Percentiles rank a stretch among this genome's conserved stretches.
These are phyloP conservation scores for Cistogaster globosa DNA, from an alignment of 2,888 invertebrate species.

Conservation along the genomic window DNA sequence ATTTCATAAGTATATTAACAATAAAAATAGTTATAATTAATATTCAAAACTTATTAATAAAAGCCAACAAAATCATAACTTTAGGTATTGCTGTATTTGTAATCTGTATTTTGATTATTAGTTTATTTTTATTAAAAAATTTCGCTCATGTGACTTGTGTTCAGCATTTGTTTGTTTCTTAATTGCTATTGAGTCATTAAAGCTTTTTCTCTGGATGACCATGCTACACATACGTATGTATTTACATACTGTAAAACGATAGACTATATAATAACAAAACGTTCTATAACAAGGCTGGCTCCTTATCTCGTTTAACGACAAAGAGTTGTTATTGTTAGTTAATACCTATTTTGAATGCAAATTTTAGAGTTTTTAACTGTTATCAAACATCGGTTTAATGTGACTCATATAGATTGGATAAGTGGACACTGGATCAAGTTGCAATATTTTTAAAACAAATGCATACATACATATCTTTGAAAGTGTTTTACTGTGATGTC, in stretches of 20 bases:
- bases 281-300: background rate
- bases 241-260: background rate
- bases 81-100: background rate
- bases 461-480: no score
- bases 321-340: background rate
- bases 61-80: slow-evolving; percentile 21
- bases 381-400: background rate
- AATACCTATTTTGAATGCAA: background rate
- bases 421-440: background rate
- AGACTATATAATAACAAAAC: background rate
- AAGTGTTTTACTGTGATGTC: background rate
- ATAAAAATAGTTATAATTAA: slow-evolving; percentile 60
- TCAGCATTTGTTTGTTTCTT: slow-evolving; percentile 8
- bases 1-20: slow-evolving; percentile 56
- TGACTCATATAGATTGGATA: background rate
- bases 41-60: slow-evolving; percentile 61
- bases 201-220: slow-evolving; percentile 14
- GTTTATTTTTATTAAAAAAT: background rate
- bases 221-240: background rate
- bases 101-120: background rate
- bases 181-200: slow-evolving; percentile 26
- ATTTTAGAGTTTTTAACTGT: background rate
- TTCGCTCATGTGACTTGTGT: slow-evolving; percentile 11
- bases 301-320: background rate
- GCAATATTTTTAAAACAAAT: background rate